phyloP scores from a whole-genome alignment of 2,888 invertebrate species.

The Lacanobia oleracea region DNA sequence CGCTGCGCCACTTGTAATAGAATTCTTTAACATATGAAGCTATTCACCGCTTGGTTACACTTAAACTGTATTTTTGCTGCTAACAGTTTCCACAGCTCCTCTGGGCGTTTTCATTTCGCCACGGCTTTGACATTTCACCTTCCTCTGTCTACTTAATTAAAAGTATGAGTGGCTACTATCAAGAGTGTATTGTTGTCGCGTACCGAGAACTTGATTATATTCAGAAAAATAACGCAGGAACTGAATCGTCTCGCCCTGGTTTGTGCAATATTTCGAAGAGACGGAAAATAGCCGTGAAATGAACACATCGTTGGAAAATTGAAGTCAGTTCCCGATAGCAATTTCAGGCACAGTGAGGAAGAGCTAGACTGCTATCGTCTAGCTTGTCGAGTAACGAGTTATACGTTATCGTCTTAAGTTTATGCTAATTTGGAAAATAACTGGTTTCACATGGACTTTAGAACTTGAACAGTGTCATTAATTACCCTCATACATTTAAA shows the following conservation, averaged over 20 bases:
- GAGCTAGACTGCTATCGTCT: conserved; percentile 39
- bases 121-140: conserved; percentile 2
- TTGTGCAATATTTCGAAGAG: conserved; percentile 62
- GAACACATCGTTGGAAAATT: conserved; percentile 75
- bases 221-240: not conserved
- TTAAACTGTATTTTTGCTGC: conserved; percentile 25
- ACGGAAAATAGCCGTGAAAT: conserved; percentile 78
- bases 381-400: conserved; percentile 6
- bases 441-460: not conserved
- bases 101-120: not conserved
- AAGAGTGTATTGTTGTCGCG: not conserved
- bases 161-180: not conserved
- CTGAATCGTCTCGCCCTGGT: conserved; percentile 36
- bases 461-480: not conserved
- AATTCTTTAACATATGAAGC: conserved; percentile 55
- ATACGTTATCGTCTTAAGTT: conserved; percentile 13
- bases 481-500: not conserved
- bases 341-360: conserved; percentile 54
- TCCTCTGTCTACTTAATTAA: not conserved
- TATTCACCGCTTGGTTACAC: conserved; percentile 7
- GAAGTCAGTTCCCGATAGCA: conserved; percentile 71
- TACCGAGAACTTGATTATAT: not conserved
- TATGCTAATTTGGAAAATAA: conserved; percentile 25
- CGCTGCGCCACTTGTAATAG: conserved; percentile 55
- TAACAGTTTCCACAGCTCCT: not conserved